phyloP scores from a whole-genome alignment of 2,888 invertebrate species.

The Branchipolynoe longqiensis region DNA sequence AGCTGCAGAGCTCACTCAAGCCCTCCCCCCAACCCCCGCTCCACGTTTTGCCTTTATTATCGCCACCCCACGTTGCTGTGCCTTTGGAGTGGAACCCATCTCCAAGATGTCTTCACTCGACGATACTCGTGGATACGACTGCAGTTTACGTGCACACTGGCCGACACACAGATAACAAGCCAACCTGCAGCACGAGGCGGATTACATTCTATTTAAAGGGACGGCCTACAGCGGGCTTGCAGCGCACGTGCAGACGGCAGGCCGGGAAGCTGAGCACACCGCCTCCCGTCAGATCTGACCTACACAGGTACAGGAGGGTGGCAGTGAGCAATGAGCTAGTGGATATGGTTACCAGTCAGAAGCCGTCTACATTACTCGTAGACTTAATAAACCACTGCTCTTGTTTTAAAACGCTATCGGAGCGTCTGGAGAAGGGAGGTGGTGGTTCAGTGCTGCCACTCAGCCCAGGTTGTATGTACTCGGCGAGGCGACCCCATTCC shows the following conservation, averaged over 20 bases:
- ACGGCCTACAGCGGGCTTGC: too few relatives aligned
- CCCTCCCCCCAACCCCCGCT: not conserved
- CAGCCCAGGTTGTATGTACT: not conserved
- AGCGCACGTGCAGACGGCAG: not conserved
- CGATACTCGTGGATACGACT: not conserved
- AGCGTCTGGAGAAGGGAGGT: not conserved
- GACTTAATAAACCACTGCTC: not conserved
- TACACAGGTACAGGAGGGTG: too few relatives aligned
- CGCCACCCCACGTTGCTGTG: not conserved
- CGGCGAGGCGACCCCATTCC: not conserved
- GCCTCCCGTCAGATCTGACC: too few relatives aligned
- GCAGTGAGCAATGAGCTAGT: not conserved
- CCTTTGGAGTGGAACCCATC: too few relatives aligned
- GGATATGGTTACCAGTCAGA: not conserved
- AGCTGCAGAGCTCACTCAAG: not conserved
- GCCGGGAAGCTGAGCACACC: too few relatives aligned
- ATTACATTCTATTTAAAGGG: too few relatives aligned
- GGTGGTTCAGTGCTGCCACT: slow-evolving; percentile 28
- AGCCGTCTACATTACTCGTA: not conserved
- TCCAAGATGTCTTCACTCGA: not conserved
- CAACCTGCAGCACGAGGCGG: not conserved
- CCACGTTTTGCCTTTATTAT: slow-evolving; percentile 8
- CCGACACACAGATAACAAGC: slow-evolving; percentile 1
- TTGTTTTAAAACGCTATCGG: not conserved
- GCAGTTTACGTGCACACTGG: not conserved